Evolutionary conservation across 1,140 invertebrate species (phyloP).

Genomic region (Euglossa dilemma): DNA sequence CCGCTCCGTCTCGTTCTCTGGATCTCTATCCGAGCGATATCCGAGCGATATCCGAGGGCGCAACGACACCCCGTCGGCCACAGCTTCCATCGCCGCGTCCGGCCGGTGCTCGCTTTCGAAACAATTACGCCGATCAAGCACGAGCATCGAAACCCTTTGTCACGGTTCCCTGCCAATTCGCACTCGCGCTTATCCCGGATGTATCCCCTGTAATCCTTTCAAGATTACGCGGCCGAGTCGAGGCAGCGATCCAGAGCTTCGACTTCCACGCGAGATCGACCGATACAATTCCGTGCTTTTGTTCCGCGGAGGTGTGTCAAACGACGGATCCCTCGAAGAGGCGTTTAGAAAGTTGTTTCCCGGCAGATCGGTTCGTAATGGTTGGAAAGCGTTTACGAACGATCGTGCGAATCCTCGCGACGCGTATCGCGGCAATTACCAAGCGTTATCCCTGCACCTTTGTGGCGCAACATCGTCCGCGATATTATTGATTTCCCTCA

Average conservation of each 20-base stretch:
- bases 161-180: not conserved
- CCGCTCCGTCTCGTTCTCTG: not conserved
- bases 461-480: conserved; percentile 22
- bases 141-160: not conserved
- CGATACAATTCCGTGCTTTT: no score
- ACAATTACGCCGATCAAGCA: conserved; percentile 26
- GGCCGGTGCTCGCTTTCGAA: not conserved
- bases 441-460: conserved; percentile 4
- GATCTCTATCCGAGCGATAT: not conserved
- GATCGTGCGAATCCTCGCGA: no score
- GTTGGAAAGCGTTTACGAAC: no score
- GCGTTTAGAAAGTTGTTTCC: no score
- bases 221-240: not conserved
- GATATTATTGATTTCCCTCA: conserved; percentile 43
- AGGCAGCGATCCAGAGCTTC: no score
- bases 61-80: not conserved
- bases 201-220: not conserved
- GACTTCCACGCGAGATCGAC: no score
- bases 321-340: no score
- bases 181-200: not conserved
- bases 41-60: not conserved
- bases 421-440: conserved; percentile 10
- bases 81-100: not conserved
- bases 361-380: no score
- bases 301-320: no score